Evolutionary conservation across 1,140 invertebrate species (phyloP).

Genomic region (Sminthurinus signatus): DNA sequence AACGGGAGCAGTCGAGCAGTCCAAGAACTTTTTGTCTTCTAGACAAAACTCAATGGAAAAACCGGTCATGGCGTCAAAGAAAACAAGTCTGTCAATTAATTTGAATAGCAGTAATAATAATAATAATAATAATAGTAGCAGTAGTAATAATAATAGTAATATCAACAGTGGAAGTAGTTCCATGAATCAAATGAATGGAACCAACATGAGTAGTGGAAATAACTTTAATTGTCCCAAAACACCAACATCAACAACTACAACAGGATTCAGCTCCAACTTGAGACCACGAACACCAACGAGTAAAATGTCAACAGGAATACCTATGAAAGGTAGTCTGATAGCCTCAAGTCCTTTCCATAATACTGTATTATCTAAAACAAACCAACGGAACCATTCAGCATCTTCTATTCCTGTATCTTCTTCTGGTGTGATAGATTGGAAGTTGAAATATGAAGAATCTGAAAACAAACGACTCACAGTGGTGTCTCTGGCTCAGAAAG

Average conservation of each 20-base stretch:
- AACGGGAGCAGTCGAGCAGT: background rate
- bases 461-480: conserved; percentile 37
- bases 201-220: background rate
- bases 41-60: background rate
- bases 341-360: background rate
- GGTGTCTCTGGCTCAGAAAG: conserved; percentile 37
- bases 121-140: too few relatives aligned
- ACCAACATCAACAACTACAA: background rate
- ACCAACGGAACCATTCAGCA: background rate
- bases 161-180: too few relatives aligned
- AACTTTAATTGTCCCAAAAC: too few relatives aligned
- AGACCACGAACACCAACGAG: too few relatives aligned
- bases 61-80: conserved; percentile 6
- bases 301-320: too few relatives aligned
- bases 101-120: conserved; percentile 12
- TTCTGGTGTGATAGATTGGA: conserved; percentile 31
- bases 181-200: background rate
- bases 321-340: too few relatives aligned
- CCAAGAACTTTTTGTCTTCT: too few relatives aligned
- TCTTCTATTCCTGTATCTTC: conserved; percentile 21
- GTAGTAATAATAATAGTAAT: too few relatives aligned
- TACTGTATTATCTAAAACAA: background rate
- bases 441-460: conserved; percentile 39
- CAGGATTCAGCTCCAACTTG: too few relatives aligned
- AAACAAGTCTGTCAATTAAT: conserved; percentile 30